phyloP scores from a whole-genome alignment of 2,797 vertebrate genomes.

The Chromis chromis region DNA sequence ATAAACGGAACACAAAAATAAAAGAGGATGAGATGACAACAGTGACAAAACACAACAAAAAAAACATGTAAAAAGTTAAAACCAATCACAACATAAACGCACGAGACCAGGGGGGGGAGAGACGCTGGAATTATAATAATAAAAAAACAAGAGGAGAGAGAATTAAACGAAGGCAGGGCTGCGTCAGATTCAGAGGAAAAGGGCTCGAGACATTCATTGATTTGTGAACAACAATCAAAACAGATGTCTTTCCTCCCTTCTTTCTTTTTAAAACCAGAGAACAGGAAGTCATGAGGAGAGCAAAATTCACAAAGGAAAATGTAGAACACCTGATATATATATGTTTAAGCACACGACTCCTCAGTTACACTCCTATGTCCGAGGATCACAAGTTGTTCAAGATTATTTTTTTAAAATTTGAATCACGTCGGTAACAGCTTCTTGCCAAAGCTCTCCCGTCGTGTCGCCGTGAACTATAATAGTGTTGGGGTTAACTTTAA shows the following conservation, averaged over 20 bases:
- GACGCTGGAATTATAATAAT: slow-evolving; percentile 30
- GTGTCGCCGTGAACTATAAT: slow-evolving; percentile 51
- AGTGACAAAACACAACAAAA: slow-evolving; percentile 66
- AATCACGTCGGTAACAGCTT: slow-evolving; percentile 64
- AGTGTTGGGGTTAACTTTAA: slow-evolving; percentile 46
- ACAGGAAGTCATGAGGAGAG: slow-evolving; percentile 56
- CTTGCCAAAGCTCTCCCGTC: slow-evolving; percentile 63
- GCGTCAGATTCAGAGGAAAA: too few relatives aligned
- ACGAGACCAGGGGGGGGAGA: slow-evolving; percentile 26
- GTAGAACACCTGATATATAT: slow-evolving; percentile 70
- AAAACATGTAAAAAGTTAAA: slow-evolving; percentile 58
- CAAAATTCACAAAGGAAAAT: slow-evolving; percentile 68
- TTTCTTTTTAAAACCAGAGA: slow-evolving; percentile 64
- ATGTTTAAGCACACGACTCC: slow-evolving; percentile 68
- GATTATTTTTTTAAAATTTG: slow-evolving; percentile 45
- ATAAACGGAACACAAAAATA: slow-evolving; percentile 67
- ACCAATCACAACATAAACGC: slow-evolving; percentile 62
- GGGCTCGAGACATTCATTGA: slow-evolving; percentile 81
- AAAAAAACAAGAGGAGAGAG: slow-evolving; percentile 8
- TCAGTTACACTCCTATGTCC: slow-evolving; percentile 63
- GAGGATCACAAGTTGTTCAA: slow-evolving; percentile 63
- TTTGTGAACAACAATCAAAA: slow-evolving; percentile 75
- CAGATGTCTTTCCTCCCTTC: slow-evolving; percentile 47
- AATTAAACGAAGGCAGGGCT: too few relatives aligned
- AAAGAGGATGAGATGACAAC: slow-evolving; percentile 71